Percentiles rank a stretch among this genome's conserved stretches.
These are phyloP conservation scores for Stenchaetothrips biformis DNA, from an alignment of 2,888 invertebrate species.

Conservation along the genomic window DNA sequence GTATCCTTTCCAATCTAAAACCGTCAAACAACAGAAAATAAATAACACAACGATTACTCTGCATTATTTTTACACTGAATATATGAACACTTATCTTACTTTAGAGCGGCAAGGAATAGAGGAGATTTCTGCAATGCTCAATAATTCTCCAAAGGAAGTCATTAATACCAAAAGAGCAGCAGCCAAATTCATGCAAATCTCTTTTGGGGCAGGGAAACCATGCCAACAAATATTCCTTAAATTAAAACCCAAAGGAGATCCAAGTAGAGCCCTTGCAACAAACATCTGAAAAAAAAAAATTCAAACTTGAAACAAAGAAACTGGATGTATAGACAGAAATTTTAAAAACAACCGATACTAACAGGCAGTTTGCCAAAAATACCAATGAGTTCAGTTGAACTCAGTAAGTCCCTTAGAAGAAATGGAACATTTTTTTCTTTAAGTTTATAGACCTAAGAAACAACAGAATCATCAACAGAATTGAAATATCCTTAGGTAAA, in stretches of 20 bases:
- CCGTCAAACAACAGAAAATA: not conserved
- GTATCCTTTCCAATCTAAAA: not conserved
- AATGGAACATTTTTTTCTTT: slow-evolving; percentile 42
- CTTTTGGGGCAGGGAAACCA: slow-evolving; percentile 48
- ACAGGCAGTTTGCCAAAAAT: slow-evolving; percentile 46
- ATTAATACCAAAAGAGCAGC: slow-evolving; percentile 42
- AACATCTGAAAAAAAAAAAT: slow-evolving; percentile 40
- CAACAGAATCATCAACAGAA: not conserved
- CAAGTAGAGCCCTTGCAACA: slow-evolving; percentile 48
- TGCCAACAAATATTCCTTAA: slow-evolving; percentile 54
- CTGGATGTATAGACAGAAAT: not conserved
- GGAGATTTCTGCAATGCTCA: slow-evolving; percentile 29
- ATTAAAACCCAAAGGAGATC: slow-evolving; percentile 51
- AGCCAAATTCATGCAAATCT: slow-evolving; percentile 45
- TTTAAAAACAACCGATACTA: slow-evolving; percentile 34
- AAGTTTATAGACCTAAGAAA: not conserved
- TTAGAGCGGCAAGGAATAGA: not conserved
- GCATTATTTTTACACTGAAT: not conserved
- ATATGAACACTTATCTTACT: slow-evolving; percentile 9
- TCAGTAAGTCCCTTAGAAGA: slow-evolving; percentile 48
- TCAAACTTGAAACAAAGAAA: slow-evolving; percentile 25
- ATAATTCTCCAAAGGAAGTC: slow-evolving; percentile 41
- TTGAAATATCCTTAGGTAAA: not conserved
- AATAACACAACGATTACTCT: not conserved
- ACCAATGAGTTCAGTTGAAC: slow-evolving; percentile 43